phyloP scores from a whole-genome alignment of 2,888 invertebrate genomes.

The Trichogramma dendrolimi region DNA sequence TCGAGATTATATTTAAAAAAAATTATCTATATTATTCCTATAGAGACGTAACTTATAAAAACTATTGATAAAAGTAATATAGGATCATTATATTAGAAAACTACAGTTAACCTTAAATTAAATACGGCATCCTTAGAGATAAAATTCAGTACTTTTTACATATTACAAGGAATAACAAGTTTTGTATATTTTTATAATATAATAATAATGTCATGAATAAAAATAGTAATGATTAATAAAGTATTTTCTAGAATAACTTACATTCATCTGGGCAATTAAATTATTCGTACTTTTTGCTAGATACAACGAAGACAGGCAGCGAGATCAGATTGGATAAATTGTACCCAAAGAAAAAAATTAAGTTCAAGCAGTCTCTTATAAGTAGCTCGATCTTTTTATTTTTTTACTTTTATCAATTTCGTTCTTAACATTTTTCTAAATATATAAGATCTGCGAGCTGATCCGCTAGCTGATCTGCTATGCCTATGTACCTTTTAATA shows the following conservation, averaged over 20 bases:
- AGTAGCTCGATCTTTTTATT: no score
- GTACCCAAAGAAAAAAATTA: no score
- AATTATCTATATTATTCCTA: constrained; percentile 51
- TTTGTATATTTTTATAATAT: constrained; percentile 42
- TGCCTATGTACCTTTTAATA: no score
- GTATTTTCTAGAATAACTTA: constrained; percentile 33
- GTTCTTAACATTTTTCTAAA: no score
- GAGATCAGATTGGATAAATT: constrained; percentile 17
- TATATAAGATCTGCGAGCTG: no score
- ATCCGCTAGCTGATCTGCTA: no score
- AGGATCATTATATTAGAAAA: constrained; percentile 37
- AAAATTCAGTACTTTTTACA: constrained; percentile 54
- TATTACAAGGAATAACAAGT: constrained; percentile 52
- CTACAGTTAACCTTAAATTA: constrained; percentile 42
- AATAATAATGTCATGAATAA: constrained; percentile 27
- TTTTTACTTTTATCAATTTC: no score
- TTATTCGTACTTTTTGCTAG: constrained; percentile 27
- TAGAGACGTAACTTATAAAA: constrained; percentile 51
- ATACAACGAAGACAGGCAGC: constrained; percentile 22
- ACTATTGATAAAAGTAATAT: constrained; percentile 37
- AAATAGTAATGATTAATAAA: constrained; percentile 31
- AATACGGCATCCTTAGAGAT: constrained; percentile 48
- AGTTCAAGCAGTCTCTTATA: no score
- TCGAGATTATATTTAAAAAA: constrained; percentile 46
- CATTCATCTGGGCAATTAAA: constrained; percentile 36